Conservation (phyloP, 2,888 invertebrate species). For the Ceriagrion tenellum region DNA sequence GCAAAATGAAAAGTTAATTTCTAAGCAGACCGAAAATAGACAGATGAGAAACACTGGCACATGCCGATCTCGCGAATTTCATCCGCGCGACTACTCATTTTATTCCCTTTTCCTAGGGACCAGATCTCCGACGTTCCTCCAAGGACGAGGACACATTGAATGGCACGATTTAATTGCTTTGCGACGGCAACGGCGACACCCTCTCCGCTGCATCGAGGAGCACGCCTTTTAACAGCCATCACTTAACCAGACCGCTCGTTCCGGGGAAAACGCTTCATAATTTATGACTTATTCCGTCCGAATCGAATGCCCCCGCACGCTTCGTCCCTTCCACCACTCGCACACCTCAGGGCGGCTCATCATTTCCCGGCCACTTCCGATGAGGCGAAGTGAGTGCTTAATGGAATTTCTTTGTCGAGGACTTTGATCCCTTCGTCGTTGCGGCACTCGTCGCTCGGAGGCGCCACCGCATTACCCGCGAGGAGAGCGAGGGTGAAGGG, state of each 20-base stretch:
- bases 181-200: not conserved
- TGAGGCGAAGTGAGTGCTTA: not conserved
- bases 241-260: slow-evolving; percentile 20
- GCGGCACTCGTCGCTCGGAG: not conserved
- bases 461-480: not conserved
- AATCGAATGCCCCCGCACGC: not conserved
- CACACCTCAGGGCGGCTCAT: too few relatives aligned
- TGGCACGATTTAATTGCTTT: not conserved
- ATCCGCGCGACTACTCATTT: too few relatives aligned
- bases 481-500: not conserved
- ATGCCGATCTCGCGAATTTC: too few relatives aligned
- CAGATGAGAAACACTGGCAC: too few relatives aligned
- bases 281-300: slow-evolving; percentile 51
- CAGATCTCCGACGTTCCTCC: not conserved
- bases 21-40: too few relatives aligned
- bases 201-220: not conserved
- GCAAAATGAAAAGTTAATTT: too few relatives aligned
- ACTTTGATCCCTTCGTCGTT: slow-evolving; percentile 1
- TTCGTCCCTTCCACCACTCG: not conserved
- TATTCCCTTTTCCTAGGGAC: too few relatives aligned
- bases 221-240: slow-evolving; percentile 11
- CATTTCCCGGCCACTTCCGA: not conserved
- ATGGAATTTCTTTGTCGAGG: slow-evolving; percentile 59
- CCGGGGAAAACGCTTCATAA: not conserved
- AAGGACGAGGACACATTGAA: not conserved